Evolutionary conservation across 1,140 invertebrate species (phyloP).

Genomic region (Artemia franciscana): DNA sequence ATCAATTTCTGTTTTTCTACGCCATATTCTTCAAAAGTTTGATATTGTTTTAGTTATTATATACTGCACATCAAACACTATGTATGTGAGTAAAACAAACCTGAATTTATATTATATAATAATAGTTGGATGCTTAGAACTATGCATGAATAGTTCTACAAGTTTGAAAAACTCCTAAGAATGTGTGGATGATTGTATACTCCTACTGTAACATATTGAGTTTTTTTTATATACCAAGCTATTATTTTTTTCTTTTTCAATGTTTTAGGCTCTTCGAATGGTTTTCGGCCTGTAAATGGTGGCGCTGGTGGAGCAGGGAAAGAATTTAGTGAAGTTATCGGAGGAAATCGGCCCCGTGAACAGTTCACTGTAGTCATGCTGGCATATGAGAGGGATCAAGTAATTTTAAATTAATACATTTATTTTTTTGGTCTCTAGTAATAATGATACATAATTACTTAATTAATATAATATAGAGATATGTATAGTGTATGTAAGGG

Average conservation of each 20-base stretch:
- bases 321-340: slow-evolving; percentile 84
- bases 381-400: slow-evolving; percentile 81
- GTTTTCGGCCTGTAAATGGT: slow-evolving; percentile 72
- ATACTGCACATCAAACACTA: too few species aligned
- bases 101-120: too few species aligned
- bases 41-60: too few species aligned
- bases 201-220: not conserved
- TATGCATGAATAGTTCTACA: too few species aligned
- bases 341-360: slow-evolving; percentile 79
- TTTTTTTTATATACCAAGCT: not conserved
- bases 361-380: slow-evolving; percentile 96
- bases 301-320: slow-evolving; percentile 83
- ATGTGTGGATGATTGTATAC: not conserved
- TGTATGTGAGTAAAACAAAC: too few species aligned
- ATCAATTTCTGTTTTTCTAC: too few species aligned
- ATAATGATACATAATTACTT: not conserved
- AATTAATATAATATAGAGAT: not conserved
- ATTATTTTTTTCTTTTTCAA: too few species aligned
- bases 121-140: too few species aligned
- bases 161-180: not conserved
- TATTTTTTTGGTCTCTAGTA: too few species aligned
- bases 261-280: slow-evolving; percentile 51
- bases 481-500: too few species aligned
- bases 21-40: too few species aligned
- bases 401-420: too few species aligned